A percentile compares a stretch with the other conserved stretches of the same genome.
phyloP scores from a whole-genome alignment of 2,888 invertebrate genomes.

The Agrilus mali region DNA sequence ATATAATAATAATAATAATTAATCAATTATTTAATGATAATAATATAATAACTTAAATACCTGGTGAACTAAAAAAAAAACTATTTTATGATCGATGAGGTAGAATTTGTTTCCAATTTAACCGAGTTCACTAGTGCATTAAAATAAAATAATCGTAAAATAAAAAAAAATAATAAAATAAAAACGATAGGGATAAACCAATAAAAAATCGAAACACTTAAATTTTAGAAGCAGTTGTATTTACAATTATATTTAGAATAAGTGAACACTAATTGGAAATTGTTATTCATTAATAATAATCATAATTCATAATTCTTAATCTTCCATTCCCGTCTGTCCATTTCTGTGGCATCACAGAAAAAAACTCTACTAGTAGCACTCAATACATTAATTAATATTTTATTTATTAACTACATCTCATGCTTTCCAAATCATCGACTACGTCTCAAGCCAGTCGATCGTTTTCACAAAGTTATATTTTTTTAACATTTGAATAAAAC shows the following conservation, averaged over 20 bases:
- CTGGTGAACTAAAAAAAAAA: conserved; percentile 17
- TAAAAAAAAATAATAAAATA: background rate
- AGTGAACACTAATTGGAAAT: conserved; percentile 28
- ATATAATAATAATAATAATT: conserved; percentile 16
- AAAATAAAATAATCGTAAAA: background rate
- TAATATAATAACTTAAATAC: conserved; percentile 17
- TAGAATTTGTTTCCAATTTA: conserved; percentile 30
- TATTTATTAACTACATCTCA: too few relatives aligned
- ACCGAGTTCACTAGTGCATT: conserved; percentile 13
- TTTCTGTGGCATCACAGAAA: too few relatives aligned
- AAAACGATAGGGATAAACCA: conserved; percentile 2
- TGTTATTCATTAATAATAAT: conserved; percentile 17
- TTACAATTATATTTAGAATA: conserved; percentile 22
- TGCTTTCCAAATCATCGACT: too few relatives aligned
- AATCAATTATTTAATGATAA: conserved; percentile 21
- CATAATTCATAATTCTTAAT: too few relatives aligned
- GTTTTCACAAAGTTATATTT: too few relatives aligned
- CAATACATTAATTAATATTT: too few relatives aligned
- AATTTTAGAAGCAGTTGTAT: conserved; percentile 12
- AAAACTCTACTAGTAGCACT: too few relatives aligned
- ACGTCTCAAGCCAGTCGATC: too few relatives aligned
- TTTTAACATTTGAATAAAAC: too few relatives aligned
- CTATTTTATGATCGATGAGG: conserved; percentile 27
- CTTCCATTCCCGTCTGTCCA: too few relatives aligned
- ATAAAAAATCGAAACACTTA: conserved; percentile 5